These are phyloP conservation scores for Iguana delicatissima DNA, from an alignment of 2,797 vertebrate genomes.

Conservation along the genomic window DNA sequence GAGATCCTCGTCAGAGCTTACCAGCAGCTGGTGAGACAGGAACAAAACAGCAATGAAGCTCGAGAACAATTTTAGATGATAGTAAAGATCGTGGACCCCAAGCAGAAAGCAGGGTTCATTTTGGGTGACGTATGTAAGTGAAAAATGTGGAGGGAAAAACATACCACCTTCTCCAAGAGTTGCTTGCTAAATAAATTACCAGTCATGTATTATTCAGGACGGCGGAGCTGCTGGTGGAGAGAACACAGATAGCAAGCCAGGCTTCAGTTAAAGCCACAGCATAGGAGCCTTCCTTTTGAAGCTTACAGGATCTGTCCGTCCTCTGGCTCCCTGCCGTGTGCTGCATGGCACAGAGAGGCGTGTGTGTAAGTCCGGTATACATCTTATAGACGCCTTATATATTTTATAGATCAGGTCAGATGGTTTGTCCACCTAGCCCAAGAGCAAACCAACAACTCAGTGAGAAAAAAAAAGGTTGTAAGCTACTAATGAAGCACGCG, in stretches of 20 bases:
- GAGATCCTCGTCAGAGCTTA: background rate
- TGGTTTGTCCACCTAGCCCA: no score
- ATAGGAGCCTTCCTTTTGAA: slow-evolving; percentile 40
- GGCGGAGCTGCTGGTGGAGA: slow-evolving; percentile 57
- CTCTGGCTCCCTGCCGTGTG: background rate
- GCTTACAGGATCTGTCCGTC: accelerated
- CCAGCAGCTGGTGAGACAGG: slow-evolving; percentile 1
- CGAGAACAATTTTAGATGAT: background rate
- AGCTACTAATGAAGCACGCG: no score
- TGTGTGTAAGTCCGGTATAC: accelerated
- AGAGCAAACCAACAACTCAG: background rate
- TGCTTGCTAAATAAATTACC: slow-evolving; percentile 80
- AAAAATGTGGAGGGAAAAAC: slow-evolving; percentile 46
- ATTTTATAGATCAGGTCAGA: no score
- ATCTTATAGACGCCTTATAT: no score
- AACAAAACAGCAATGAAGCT: background rate
- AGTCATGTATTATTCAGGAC: slow-evolving; percentile 78
- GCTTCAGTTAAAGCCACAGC: slow-evolving; percentile 67
- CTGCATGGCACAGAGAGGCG: accelerated
- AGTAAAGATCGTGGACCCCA: background rate
- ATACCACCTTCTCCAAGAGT: slow-evolving; percentile 63
- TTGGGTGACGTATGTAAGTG: slow-evolving; percentile 39
- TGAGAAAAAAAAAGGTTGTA: background rate
- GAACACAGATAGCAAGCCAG: slow-evolving; percentile 53
- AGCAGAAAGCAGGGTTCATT: slow-evolving; percentile 59